Base-by-base conservation (phyloP, 2,113 vertebrate species). In the Chitala chitala region DNA sequence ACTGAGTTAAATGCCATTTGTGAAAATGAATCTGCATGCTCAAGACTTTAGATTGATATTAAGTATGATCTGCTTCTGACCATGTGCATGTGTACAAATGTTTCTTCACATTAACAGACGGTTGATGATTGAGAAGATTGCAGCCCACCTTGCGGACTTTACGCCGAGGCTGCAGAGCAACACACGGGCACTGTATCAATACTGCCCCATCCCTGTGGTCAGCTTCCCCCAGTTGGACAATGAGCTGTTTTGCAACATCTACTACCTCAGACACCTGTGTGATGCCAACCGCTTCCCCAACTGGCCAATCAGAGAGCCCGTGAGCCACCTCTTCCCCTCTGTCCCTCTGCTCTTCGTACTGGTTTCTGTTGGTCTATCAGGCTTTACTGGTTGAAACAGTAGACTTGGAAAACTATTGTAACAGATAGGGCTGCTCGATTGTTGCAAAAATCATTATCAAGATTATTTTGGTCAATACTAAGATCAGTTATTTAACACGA, bases 201-300 rank as follows among this genome's bases (percentile, higher is more conserved):
- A 99, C 80, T 99, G 97, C 78, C 97, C 97, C 66, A 98, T 99
- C 76, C 97, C 97, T 0, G 88, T 94, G 44, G 92, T 99, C 89
- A 98, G 86, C 88, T 99, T 96, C 81, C 96, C 97, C 53, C 97
- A 99, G 78, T 90, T 99, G 76, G 95, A 98, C 82, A 92, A 94
- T 63, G 97, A 99, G 85, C 91, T 99, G 3, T 99, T 99, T 91
- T 99, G 97, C 87, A 98, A 93, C 87, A 99, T 99, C 87, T 99
- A 99, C 92, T 99, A 99, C 89, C 96, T 99, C 89, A 93, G 94
- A 80, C 97, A 99, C 83, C 93, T 99, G 58, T 99, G 96, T 78
- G 96, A 99, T 87, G 91, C 92, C 53, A 85, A 78, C 54, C 92
- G 88, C 73, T 99, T 99, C 91, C 97, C 96, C 71, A 89, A 96